Percentiles rank a stretch among this genome's conserved stretches.
Conservation (phyloP, 2,888 invertebrate species). For the Branchellion lobata region DNA sequence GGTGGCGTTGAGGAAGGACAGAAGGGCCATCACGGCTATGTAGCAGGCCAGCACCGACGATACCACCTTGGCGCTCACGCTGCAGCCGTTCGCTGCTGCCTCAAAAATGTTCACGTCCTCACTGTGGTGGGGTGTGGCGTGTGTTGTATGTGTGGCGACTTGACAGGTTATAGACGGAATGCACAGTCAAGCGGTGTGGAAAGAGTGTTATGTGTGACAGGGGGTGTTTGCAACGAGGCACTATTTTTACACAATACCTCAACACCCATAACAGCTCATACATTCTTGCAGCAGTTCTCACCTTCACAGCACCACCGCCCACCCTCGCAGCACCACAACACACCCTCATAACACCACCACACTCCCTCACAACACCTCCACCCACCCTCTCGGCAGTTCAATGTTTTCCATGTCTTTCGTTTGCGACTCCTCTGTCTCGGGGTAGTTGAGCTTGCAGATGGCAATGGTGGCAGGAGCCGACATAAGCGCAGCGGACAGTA, state of each 20-base stretch:
- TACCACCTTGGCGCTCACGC: constrained; percentile 51
- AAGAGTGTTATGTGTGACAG: no score
- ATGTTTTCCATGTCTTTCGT: constrained; percentile 48
- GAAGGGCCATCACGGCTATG: constrained; percentile 52
- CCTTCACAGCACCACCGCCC: not conserved
- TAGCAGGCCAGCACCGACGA: constrained; percentile 51
- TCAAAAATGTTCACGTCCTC: constrained; percentile 52
- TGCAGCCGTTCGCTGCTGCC: constrained; percentile 52
- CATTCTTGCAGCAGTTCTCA: no score
- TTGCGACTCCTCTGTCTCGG: constrained; percentile 51
- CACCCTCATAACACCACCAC: no score
- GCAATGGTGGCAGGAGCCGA: constrained; percentile 52
- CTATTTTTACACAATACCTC: no score
- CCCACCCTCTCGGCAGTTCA: constrained; percentile 47
- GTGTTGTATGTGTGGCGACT: no score
- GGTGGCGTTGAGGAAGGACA: constrained; percentile 52
- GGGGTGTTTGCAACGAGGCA: no score
- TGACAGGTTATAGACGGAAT: no score
- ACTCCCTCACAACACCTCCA: not conserved
- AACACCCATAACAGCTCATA: no score
- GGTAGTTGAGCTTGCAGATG: constrained; percentile 52
- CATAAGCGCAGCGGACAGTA: constrained; percentile 52
- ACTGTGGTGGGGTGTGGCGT: constrained; percentile 41
- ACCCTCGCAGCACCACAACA: not conserved
- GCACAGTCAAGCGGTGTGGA: no score